These are phyloP conservation scores for Cantharis rufa DNA, from an alignment of 2,888 invertebrate species.

Conservation along the genomic window DNA sequence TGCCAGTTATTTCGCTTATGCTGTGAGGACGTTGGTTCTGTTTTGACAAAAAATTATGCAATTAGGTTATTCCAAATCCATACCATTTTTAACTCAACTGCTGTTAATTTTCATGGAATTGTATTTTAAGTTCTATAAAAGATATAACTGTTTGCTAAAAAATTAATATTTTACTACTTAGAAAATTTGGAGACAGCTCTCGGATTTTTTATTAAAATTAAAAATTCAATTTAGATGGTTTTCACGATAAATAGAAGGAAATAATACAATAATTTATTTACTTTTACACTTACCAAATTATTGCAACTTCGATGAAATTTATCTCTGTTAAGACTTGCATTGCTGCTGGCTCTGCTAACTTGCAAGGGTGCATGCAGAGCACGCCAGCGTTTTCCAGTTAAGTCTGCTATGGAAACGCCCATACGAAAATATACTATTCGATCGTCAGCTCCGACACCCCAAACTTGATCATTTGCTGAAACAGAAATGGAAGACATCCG, in stretches of 20 bases:
- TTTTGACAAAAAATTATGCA: not conserved
- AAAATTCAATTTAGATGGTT: no score
- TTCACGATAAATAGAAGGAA: no score
- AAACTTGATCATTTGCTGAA: constrained; percentile 82
- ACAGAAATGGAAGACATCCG: constrained; percentile 83
- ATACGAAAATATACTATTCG: constrained; percentile 79
- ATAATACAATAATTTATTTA: no score
- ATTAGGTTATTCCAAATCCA: not conserved
- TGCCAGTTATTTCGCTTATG: constrained; percentile 59
- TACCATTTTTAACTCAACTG: no score
- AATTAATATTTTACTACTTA: no score
- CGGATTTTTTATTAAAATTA: no score
- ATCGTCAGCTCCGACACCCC: constrained; percentile 83
- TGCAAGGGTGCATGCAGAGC: constrained; percentile 79
- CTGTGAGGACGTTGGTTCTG: constrained; percentile 59
- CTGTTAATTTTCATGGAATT: no score
- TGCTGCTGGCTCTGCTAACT: constrained; percentile 80
- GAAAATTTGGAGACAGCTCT: no score
- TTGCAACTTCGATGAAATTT: constrained; percentile 66
- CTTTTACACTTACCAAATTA: constrained; percentile 60
- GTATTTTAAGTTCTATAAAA: no score
- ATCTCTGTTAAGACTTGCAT: constrained; percentile 64
- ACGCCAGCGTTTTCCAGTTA: constrained; percentile 88
- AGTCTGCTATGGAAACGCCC: constrained; percentile 73
- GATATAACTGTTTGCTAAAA: no score